Conservation (phyloP, 2,797 vertebrate species). For the Psittacula derbiana region DNA sequence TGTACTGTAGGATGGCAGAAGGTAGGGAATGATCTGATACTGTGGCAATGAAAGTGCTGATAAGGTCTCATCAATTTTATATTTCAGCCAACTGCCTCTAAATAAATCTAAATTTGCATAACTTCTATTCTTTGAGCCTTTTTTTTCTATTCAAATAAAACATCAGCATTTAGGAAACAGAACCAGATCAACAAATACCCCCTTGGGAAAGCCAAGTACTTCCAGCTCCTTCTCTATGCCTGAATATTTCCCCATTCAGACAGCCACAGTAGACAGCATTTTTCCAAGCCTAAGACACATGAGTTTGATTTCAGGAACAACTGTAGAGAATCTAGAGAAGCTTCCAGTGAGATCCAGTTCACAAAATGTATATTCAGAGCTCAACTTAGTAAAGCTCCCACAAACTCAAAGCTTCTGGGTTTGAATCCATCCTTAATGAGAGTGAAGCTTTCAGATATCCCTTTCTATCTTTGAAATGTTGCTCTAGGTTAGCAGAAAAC, state of each 20-base stretch:
- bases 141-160: slow-evolving; percentile 9
- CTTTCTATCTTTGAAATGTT: background rate
- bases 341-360: background rate
- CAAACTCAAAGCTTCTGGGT: background rate
- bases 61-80: slow-evolving; percentile 12
- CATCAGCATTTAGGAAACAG: background rate
- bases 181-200: background rate
- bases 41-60: background rate
- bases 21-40: background rate
- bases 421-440: background rate
- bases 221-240: background rate
- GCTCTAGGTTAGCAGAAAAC: background rate
- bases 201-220: background rate
- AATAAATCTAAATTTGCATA: background rate
- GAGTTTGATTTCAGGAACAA: background rate
- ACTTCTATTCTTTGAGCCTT: background rate
- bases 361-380: background rate
- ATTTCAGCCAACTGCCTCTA: slow-evolving; percentile 12
- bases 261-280: background rate
- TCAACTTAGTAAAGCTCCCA: background rate
- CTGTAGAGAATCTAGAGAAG: background rate
- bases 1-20: background rate
- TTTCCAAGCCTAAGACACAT: background rate
- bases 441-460: background rate
- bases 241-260: background rate